A percentile compares a stretch with the other conserved stretches of the same genome.
phyloP scores from a whole-genome alignment of 2,113 vertebrate genomes.

The Pomatostomus ruficeps region DNA sequence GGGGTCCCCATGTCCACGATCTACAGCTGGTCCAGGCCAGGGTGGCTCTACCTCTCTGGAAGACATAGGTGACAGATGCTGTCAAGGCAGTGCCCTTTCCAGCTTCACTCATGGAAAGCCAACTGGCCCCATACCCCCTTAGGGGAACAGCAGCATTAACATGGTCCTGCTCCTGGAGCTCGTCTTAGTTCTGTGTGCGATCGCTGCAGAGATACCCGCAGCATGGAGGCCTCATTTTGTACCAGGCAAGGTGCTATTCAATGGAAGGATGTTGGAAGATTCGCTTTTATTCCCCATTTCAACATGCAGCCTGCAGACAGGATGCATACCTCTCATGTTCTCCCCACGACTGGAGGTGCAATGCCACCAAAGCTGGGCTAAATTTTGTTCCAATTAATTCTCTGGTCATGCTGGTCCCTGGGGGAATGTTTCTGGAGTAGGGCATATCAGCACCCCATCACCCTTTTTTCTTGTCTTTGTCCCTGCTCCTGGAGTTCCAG shows the following conservation, averaged over 20 bases:
- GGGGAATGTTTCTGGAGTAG: neutral
- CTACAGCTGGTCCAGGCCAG: neutral
- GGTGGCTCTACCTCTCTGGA: neutral
- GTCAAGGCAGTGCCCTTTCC: neutral
- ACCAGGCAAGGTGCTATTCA: neutral
- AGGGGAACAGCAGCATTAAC: neutral
- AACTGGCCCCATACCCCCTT: accelerated
- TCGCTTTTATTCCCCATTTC: neutral
- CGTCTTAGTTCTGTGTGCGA: neutral
- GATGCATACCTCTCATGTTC: neutral
- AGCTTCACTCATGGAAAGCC: neutral
- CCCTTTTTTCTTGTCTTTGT: neutral
- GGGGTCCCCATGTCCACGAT: neutral
- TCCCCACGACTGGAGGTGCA: neutral
- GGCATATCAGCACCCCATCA: neutral
- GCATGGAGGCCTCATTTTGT: neutral
- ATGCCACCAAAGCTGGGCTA: neutral
- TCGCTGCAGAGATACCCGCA: neutral
- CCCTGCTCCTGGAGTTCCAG: neutral
- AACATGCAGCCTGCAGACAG: neutral
- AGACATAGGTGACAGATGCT: neutral
- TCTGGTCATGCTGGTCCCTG: neutral
- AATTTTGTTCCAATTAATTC: neutral
- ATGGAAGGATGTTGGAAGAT: neutral
- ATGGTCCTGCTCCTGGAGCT: neutral